Conservation (phyloP, 2,888 invertebrate species). For the Cremastinae sp. region DNA sequence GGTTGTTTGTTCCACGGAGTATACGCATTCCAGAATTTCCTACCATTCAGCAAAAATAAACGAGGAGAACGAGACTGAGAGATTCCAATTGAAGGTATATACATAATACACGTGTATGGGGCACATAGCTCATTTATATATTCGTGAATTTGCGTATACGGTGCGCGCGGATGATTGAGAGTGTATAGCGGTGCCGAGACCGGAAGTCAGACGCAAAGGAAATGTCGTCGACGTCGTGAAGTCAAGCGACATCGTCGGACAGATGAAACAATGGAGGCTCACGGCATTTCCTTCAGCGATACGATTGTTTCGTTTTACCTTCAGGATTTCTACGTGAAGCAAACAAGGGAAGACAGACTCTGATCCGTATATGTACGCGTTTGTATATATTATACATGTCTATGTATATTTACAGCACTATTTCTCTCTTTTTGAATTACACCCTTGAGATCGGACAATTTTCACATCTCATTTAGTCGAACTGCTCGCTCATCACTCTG, state of each 20-base stretch:
- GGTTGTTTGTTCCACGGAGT: slow-evolving; percentile 34
- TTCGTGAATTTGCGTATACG: slow-evolving; percentile 13
- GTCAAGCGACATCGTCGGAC: slow-evolving; percentile 73
- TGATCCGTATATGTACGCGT: too few relatives aligned
- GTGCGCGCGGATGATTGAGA: slow-evolving; percentile 1
- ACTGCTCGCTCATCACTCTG: slow-evolving; percentile 2
- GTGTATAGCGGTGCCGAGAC: slow-evolving; percentile 35
- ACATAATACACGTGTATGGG: slow-evolving; percentile 7
- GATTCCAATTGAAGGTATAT: slow-evolving; percentile 23
- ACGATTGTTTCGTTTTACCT: slow-evolving; percentile 71
- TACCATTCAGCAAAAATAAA: slow-evolving; percentile 29
- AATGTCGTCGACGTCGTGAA: slow-evolving; percentile 75
- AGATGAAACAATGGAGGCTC: slow-evolving; percentile 74
- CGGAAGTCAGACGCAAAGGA: slow-evolving; percentile 72
- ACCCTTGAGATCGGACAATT: slow-evolving; percentile 2
- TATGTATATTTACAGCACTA: too few relatives aligned
- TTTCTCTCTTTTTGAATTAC: slow-evolving; percentile 15
- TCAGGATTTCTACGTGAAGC: slow-evolving; percentile 32
- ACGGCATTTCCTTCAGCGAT: slow-evolving; percentile 77
- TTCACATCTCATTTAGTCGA: slow-evolving; percentile 34
- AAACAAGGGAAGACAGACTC: slow-evolving; percentile 3
- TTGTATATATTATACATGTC: too few relatives aligned
- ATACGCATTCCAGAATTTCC: slow-evolving; percentile 43
- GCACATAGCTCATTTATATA: not conserved
- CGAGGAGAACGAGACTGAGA: slow-evolving; percentile 39